Conservation (phyloP, 2,113 vertebrate species). For the Periophthalmus modestus region DNA sequence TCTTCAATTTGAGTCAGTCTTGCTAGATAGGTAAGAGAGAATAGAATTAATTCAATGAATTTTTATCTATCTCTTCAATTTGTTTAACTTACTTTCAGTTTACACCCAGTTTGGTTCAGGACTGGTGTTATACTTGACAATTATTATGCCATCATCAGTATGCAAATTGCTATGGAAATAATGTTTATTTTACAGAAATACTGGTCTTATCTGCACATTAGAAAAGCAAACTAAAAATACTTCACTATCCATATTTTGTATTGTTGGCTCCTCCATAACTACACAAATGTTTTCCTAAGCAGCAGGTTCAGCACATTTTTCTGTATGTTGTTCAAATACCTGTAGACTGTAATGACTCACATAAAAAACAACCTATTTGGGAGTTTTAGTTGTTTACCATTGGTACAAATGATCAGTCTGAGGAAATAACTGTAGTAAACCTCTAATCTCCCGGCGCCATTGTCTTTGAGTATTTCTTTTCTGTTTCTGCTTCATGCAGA, state of each 20-base stretch:
- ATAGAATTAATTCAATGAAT: too few relatives aligned
- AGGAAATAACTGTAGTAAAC: background rate
- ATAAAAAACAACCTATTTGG: background rate
- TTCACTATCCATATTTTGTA: background rate
- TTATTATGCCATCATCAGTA: too few relatives aligned
- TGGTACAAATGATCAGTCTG: background rate
- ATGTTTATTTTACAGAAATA: background rate
- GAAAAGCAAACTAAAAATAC: background rate
- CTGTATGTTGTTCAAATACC: background rate
- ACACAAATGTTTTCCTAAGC: background rate
- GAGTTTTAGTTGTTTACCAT: background rate
- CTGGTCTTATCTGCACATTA: background rate
- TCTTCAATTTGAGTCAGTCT: too few relatives aligned
- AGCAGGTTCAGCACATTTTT: background rate
- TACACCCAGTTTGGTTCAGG: too few relatives aligned
- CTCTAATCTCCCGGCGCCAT: background rate
- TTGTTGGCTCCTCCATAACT: background rate
- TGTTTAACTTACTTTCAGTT: too few relatives aligned
- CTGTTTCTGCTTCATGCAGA: background rate
- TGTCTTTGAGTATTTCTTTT: background rate
- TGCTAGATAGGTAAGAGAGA: too few relatives aligned
- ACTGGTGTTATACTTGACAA: too few relatives aligned
- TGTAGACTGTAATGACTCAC: background rate
- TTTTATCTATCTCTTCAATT: too few relatives aligned
- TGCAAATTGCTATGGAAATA: too few relatives aligned